A percentile compares a stretch with the other conserved stretches of the same genome.
Conservation (phyloP, 35 echinoderm and acorn worm species). For the Apostichopus parvimensis region DNA sequence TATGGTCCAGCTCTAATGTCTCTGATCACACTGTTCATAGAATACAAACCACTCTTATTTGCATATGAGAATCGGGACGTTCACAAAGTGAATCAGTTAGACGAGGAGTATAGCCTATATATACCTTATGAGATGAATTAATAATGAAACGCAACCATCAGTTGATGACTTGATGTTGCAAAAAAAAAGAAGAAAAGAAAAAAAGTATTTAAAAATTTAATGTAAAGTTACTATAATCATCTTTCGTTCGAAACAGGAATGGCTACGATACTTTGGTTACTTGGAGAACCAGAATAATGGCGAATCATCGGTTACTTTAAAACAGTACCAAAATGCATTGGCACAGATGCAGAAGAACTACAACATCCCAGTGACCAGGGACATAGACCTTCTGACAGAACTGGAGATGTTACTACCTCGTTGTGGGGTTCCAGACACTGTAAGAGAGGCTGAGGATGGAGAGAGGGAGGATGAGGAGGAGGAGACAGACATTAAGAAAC, state of each 20-base stretch:
- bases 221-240: background rate
- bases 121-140: too few relatives aligned
- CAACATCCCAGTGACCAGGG: slow-evolving; percentile 9
- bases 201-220: too few relatives aligned
- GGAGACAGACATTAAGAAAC: background rate
- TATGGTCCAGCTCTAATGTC: too few relatives aligned
- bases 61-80: too few relatives aligned
- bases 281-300: background rate
- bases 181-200: too few relatives aligned
- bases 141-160: too few relatives aligned
- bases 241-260: background rate
- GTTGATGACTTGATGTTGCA: too few relatives aligned
- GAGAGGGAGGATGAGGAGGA: background rate
- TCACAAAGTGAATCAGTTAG: too few relatives aligned
- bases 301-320: background rate
- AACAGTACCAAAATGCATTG: background rate
- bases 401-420: background rate
- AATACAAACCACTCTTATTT: too few relatives aligned
- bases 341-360: slow-evolving; percentile 16
- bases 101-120: too few relatives aligned
- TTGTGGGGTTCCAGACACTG: slow-evolving; percentile 5
- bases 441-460: background rate
- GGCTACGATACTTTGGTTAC: slow-evolving; percentile 15
- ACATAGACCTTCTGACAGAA: slow-evolving; percentile 8
- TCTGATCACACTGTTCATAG: too few relatives aligned